phyloP scores from a whole-genome alignment of 2,888 invertebrate species.

The Cyclophora punctaria region DNA sequence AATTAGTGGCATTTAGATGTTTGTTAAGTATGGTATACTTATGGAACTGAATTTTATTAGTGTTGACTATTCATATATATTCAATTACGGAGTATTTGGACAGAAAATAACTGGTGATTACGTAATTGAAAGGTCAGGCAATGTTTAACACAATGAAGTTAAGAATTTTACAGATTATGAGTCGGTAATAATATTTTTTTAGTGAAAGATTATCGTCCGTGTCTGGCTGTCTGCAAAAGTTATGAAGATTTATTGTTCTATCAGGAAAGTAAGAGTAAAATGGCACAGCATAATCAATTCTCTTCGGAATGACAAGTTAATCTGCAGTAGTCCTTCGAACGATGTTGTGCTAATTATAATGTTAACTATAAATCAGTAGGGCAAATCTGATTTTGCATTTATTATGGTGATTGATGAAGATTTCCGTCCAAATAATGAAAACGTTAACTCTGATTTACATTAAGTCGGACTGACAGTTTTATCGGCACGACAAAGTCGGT shows the following conservation, averaged over 20 bases:
- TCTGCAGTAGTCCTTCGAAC: conserved; percentile 19
- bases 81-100: not conserved
- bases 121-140: too few relatives aligned
- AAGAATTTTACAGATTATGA: too few relatives aligned
- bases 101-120: too few relatives aligned
- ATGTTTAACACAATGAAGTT: too few relatives aligned
- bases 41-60: not conserved
- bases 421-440: too few relatives aligned
- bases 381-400: not conserved
- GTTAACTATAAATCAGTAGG: conserved; percentile 11
- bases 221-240: conserved; percentile 11
- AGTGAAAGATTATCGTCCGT: conserved; percentile 15
- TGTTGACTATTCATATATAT: not conserved
- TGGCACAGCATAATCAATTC: conserved; percentile 31
- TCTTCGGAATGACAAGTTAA: conserved; percentile 29
- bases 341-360: conserved; percentile 9
- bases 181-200: too few relatives aligned
- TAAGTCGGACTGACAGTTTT: too few relatives aligned
- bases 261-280: conserved; percentile 16
- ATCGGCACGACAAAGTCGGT: too few relatives aligned
- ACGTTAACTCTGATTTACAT: too few relatives aligned
- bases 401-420: not conserved
- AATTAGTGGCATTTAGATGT: not conserved
- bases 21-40: not conserved
- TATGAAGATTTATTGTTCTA: conserved; percentile 25